phyloP scores from a whole-genome alignment of 2,797 vertebrate species.

The Meda fulgida region DNA sequence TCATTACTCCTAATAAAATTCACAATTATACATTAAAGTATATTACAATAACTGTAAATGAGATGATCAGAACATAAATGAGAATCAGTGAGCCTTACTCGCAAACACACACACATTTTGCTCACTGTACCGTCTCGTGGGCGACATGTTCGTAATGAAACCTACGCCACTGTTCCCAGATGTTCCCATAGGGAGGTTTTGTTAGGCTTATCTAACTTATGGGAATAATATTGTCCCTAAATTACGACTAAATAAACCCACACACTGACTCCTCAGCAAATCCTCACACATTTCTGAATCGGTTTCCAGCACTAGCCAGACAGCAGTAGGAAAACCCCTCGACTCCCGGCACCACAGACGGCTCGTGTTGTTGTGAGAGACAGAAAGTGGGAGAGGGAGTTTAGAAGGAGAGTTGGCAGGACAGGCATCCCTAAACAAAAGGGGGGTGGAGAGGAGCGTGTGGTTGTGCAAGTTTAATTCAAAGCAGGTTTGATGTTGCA shows the following conservation, averaged over 20 bases:
- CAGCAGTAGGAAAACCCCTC: constrained; percentile 9
- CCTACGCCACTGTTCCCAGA: neutral
- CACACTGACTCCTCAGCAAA: neutral
- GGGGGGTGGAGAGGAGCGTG: constrained; percentile 21
- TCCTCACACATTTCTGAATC: constrained; percentile 11
- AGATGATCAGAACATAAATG: neutral
- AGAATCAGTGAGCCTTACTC: neutral
- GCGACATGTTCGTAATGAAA: neutral
- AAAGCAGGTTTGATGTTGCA: constrained; percentile 65
- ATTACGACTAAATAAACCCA: constrained; percentile 18
- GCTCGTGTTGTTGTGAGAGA: constrained; percentile 10
- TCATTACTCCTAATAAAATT: neutral
- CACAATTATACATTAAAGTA: neutral
- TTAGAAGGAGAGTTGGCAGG: neutral
- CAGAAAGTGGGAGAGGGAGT: constrained; percentile 2
- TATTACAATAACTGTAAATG: neutral
- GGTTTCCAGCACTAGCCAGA: neutral
- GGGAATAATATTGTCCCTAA: constrained; percentile 1
- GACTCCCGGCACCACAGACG: constrained; percentile 11
- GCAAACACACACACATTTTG: neutral
- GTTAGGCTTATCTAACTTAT: neutral
- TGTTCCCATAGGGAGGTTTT: neutral
- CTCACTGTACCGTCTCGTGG: neutral
- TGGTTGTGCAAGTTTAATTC: constrained; percentile 76
- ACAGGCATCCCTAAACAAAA: constrained; percentile 28